phyloP scores from a whole-genome alignment of 2,113 vertebrate species.

The Ahaetulla prasina region DNA sequence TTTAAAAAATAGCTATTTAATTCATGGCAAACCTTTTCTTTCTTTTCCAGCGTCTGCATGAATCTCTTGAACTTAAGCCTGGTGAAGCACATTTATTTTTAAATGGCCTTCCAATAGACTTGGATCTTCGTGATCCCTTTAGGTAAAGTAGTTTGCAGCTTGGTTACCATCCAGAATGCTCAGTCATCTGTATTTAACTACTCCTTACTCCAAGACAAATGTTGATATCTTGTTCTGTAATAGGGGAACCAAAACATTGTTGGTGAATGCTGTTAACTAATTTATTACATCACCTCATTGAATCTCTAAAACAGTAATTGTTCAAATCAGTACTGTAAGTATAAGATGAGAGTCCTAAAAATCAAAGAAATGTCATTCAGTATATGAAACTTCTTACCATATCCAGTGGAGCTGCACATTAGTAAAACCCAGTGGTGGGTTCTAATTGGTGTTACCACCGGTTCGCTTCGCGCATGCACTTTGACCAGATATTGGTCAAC shows the following conservation, averaged over 20 bases:
- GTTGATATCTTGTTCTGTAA: not conserved
- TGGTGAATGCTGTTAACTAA: not conserved
- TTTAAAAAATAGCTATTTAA: not conserved
- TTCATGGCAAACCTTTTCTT: slow-evolving; percentile 1
- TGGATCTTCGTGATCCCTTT: slow-evolving; percentile 85
- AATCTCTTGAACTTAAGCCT: slow-evolving; percentile 81
- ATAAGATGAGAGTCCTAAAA: not conserved
- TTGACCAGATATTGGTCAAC: no score
- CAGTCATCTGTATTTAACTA: not conserved
- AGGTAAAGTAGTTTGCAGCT: slow-evolving; percentile 70
- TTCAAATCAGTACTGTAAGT: not conserved
- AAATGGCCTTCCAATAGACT: slow-evolving; percentile 87
- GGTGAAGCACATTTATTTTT: slow-evolving; percentile 87
- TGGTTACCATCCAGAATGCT: not conserved
- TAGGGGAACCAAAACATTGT: not conserved
- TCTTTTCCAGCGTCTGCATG: slow-evolving; percentile 76
- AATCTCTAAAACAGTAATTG: not conserved
- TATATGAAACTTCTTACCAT: not conserved
- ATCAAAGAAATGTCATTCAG: not conserved
- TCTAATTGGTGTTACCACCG: no score
- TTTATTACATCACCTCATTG: not conserved
- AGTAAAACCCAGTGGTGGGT: not conserved
- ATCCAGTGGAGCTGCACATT: not conserved
- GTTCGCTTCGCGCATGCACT: no score
- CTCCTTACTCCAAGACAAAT: not conserved